Base-by-base conservation (phyloP, 1,140 invertebrate genomes). In the Drosophila persimilis region DNA sequence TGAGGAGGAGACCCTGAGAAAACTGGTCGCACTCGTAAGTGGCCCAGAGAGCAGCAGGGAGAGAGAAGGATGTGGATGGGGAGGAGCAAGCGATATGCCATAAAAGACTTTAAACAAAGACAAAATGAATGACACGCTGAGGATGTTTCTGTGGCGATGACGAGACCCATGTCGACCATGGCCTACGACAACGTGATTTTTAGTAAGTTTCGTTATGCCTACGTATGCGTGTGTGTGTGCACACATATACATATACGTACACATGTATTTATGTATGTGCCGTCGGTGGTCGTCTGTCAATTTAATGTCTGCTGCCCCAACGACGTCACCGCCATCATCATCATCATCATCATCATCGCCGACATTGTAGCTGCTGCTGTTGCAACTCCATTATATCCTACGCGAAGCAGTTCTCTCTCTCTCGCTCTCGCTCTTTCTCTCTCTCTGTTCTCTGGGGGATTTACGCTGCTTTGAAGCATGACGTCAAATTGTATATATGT, bases 121-220 rank as follows among this genome's bases (percentile, higher is more conserved):
- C 81, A 73, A 77, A 74, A 80, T 80, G 81, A 77, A 73, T 81
- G 83, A 83, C 71, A 83, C 67, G 78, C 83, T 61, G 64, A 83
- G 60, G 74, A 83, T 80, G 80, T 85, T 57, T 35, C 45, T 80
- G 71, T 64, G 62, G 61, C 64, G 79, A 81, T 69, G 77, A 69
- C 67, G 69, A 81, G 60, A 65, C 47, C 75, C 64, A 60, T 60
- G 65, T 74, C 80, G 80, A 79, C 83, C 83, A 86, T 86, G 83
- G 83, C 83, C 83, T 88, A 88, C 79, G 83, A 88, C 83, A 88
- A 88, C 75, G 72, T 84, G 80, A 84, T 84, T 84, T 84, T 76
- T 60, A 84, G 80, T 88, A 83, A 83, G 83, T 86, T 88, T 88
- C 48, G 29, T 41, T 62, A 35, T 74, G 64, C 54, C 54, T 62